Conservation (phyloP, 2,797 vertebrate genomes). For the Chaetophractus vellerosus region DNA sequence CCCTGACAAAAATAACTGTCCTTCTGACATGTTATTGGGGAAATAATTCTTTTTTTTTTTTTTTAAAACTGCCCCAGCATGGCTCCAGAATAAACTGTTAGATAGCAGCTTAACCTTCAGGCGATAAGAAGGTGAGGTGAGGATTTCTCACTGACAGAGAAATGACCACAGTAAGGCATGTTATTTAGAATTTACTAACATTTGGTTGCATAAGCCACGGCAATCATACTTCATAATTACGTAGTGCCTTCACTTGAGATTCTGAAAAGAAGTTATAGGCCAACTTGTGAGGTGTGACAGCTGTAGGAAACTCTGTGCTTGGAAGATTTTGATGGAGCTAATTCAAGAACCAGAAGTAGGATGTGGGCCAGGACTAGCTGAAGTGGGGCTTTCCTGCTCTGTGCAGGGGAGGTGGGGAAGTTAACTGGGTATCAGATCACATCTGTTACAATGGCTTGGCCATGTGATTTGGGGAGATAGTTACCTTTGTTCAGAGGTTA, state of each 20-base stretch:
- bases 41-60: not conserved
- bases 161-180: not conserved
- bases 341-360: not conserved
- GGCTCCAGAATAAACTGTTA: not conserved
- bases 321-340: not conserved
- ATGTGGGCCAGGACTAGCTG: not conserved
- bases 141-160: constrained; percentile 58
- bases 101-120: not conserved
- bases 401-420: not conserved
- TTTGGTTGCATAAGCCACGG: constrained; percentile 28
- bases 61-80: not conserved
- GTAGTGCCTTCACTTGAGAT: not conserved
- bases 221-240: constrained; percentile 14
- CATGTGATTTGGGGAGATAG: not conserved
- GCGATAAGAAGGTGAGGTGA: constrained; percentile 29
- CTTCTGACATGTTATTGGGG: not conserved
- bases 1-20: constrained; percentile 16
- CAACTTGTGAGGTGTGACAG: not conserved
- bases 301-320: not conserved
- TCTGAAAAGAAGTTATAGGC: constrained; percentile 23
- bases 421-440: not conserved
- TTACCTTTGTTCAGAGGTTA: not conserved
- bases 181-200: constrained; percentile 28
- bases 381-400: not conserved
- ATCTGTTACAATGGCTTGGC: not conserved